Evolutionary conservation across 2,797 vertebrate species (phyloP).

Genomic region (Pipistrellus pygmaeus): DNA sequence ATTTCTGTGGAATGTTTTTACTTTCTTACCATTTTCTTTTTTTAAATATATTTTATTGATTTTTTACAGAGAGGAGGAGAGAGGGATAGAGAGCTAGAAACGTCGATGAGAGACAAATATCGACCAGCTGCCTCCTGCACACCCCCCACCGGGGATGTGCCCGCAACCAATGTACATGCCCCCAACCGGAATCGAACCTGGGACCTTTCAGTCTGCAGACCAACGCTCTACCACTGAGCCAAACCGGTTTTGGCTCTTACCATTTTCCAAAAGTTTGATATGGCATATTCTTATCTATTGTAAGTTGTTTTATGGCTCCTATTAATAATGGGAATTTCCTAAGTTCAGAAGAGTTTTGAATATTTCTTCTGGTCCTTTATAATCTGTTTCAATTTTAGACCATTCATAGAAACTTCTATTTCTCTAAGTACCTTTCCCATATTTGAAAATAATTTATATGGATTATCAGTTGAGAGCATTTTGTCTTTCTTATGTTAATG

Average conservation of each 20-base stretch:
- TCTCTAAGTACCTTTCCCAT: background rate
- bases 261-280: background rate
- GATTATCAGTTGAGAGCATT: background rate
- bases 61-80: no score
- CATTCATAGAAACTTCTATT: background rate
- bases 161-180: no score
- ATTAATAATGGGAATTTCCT: background rate
- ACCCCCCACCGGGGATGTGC: no score
- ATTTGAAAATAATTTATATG: background rate
- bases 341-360: constrained; percentile 9
- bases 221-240: no score
- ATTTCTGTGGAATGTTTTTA: background rate
- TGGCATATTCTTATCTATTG: background rate
- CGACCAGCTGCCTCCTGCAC: no score
- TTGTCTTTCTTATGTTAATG: background rate
- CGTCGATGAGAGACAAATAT: no score
- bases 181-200: no score
- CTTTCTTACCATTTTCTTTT: background rate
- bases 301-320: background rate
- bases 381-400: background rate
- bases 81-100: no score
- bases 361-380: background rate
- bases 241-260: no score
- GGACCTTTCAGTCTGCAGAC: no score
- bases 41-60: no score